Percentiles rank a stretch among this genome's conserved stretches.
phyloP scores from a whole-genome alignment of 2,113 vertebrate species.

The Carollia perspicillata region DNA sequence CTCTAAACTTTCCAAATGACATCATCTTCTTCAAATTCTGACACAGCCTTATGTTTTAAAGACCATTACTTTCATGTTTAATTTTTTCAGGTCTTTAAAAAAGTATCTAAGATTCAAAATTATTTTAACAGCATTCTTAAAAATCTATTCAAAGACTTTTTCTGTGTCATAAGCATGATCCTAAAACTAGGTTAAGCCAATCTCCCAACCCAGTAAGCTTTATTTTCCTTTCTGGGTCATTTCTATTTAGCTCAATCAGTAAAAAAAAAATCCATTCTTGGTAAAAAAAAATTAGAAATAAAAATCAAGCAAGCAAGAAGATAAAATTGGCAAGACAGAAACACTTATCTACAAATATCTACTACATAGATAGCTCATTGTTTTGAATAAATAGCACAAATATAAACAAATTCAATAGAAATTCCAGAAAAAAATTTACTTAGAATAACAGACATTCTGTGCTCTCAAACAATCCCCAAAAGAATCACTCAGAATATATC shows the following conservation, averaged over 20 bases:
- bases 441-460: background rate
- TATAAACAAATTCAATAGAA: background rate
- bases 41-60: background rate
- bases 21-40: background rate
- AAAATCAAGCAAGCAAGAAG: background rate
- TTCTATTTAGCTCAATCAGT: background rate
- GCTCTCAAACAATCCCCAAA: background rate
- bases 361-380: background rate
- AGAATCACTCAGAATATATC: background rate
- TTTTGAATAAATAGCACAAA: constrained; percentile 7
- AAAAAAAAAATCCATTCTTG: background rate
- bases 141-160: background rate
- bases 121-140: background rate
- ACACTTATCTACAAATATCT: background rate
- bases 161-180: background rate
- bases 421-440: background rate
- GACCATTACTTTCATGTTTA: background rate
- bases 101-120: background rate
- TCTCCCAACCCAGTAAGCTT: background rate
- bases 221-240: background rate
- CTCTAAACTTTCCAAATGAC: background rate
- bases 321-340: constrained; percentile 11
- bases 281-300: background rate
- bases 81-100: background rate
- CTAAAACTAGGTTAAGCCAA: background rate